A percentile compares a stretch with the other conserved stretches of the same genome.
These are phyloP conservation scores for Agonopterix subpropinquella DNA, from an alignment of 2,888 invertebrate species.

Conservation along the genomic window DNA sequence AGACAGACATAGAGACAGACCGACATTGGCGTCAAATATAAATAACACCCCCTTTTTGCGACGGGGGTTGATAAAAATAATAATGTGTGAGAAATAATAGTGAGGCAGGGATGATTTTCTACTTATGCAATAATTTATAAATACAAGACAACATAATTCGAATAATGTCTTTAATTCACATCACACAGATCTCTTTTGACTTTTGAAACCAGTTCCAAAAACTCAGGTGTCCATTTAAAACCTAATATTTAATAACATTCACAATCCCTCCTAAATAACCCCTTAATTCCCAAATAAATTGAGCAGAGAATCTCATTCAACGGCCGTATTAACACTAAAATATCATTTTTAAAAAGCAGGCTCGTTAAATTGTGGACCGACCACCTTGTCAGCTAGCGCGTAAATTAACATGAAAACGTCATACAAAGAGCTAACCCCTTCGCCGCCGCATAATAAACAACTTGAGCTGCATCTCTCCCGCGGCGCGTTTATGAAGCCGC, in stretches of 20 bases:
- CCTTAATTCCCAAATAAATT: conserved; percentile 42
- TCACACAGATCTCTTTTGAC: no score
- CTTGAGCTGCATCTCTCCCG: conserved; percentile 37
- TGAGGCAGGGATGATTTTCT: no score
- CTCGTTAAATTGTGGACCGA: conserved; percentile 31
- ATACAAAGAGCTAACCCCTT: conserved; percentile 67
- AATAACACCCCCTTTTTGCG: no score
- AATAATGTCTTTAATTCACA: no score
- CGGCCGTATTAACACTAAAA: conserved; percentile 63
- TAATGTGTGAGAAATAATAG: no score
- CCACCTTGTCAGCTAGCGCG: conserved; percentile 63
- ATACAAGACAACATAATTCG: no score
- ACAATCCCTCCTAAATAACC: conserved; percentile 24
- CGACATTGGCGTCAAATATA: no score
- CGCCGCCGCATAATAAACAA: conserved; percentile 56
- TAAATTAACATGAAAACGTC: conserved; percentile 66
- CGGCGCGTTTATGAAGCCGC: conserved; percentile 45
- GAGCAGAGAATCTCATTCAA: conserved; percentile 38
- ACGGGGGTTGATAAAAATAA: no score
- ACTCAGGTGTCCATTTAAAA: conserved; percentile 9
- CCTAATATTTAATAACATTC: conserved; percentile 11
- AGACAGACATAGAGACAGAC: no score
- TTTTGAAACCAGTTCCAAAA: conserved; percentile 5
- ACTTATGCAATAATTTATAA: no score
- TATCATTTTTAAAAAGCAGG: conserved; percentile 44